Percentiles rank a stretch among this genome's conserved stretches.
phyloP scores from a whole-genome alignment of 2,797 vertebrate genomes.

The Myotis vivesi region DNA sequence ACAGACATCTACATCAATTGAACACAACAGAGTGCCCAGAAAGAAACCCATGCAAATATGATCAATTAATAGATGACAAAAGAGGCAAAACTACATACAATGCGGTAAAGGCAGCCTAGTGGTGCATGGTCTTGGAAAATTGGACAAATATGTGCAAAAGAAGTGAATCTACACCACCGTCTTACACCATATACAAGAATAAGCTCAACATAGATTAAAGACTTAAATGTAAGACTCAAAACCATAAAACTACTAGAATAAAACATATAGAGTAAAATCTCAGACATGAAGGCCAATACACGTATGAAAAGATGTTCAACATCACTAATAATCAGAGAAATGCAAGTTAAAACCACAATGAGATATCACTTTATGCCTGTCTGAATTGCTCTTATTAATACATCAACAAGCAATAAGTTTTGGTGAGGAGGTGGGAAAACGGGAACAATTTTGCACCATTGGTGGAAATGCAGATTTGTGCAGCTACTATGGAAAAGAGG shows the following conservation, averaged over 20 bases:
- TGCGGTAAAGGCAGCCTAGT: neutral
- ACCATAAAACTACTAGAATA: neutral
- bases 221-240: neutral
- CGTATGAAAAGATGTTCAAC: neutral
- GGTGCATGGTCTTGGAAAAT: neutral
- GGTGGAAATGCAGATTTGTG: neutral
- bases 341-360: neutral
- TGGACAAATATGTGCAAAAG: neutral
- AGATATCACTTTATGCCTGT: neutral
- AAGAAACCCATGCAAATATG: too few species aligned
- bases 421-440: too few species aligned
- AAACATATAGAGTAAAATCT: neutral
- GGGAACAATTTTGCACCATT: neutral
- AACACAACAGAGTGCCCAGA: too few species aligned
- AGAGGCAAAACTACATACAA: neutral
- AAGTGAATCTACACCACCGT: too few species aligned
- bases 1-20: too few species aligned
- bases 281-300: neutral
- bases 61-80: neutral
- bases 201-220: neutral
- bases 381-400: neutral
- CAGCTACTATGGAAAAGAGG: neutral
- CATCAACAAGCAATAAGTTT: neutral
- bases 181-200: neutral
- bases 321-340: neutral